phyloP scores from a whole-genome alignment of 1,140 invertebrate species.

The Berghia stephanieae region DNA sequence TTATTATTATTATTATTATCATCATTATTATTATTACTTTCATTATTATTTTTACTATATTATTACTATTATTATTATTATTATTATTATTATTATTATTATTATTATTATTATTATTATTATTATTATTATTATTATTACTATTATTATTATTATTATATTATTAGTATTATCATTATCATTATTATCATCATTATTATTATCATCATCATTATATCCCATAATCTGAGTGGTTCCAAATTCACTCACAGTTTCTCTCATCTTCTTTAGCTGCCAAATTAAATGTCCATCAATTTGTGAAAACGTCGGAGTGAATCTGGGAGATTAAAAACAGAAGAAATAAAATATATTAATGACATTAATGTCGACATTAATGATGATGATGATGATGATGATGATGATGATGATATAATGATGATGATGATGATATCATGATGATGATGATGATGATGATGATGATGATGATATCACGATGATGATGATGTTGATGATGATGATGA shows the following conservation, averaged over 20 bases:
- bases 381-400: neutral
- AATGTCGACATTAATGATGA: neutral
- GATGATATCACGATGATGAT: too few species aligned
- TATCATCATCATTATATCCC: too few species aligned
- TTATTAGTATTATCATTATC: neutral
- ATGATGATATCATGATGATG: too few species aligned
- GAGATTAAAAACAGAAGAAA: neutral
- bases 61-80: conserved; percentile 9
- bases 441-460: too few species aligned
- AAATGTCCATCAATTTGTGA: conserved; percentile 32
- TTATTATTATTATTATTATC: neutral
- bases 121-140: neutral
- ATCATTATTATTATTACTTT: too few species aligned
- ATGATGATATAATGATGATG: neutral
- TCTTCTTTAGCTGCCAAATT: conserved; percentile 31
- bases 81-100: neutral
- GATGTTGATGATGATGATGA: neutral
- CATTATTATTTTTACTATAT: too few species aligned
- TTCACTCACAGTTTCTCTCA: conserved; percentile 33
- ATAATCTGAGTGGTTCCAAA: too few species aligned
- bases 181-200: neutral
- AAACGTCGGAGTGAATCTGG: conserved; percentile 25
- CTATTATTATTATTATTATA: neutral
- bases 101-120: neutral
- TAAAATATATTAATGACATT: neutral